phyloP scores from a whole-genome alignment of 2,797 vertebrate species.

The Phalloptychus januarius region DNA sequence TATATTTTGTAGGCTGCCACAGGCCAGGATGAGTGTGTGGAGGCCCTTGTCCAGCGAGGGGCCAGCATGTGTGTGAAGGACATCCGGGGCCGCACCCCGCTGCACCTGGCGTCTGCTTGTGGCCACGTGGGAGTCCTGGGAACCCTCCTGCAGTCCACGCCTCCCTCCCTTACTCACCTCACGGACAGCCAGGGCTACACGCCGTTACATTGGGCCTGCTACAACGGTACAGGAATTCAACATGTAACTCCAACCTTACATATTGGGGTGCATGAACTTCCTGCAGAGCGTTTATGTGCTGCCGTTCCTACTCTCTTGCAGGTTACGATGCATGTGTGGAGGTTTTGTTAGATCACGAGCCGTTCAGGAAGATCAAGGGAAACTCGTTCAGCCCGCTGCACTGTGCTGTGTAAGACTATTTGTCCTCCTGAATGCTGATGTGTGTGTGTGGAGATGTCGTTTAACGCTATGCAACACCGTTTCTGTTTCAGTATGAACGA shows the following conservation, averaged over 20 bases:
- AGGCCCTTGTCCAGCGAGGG: conserved; percentile 90
- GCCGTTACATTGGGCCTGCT: conserved; percentile 97
- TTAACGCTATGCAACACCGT: conserved; percentile 10
- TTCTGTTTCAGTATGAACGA: conserved; percentile 88
- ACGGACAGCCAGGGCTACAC: conserved; percentile 95
- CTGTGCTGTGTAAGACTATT: conserved; percentile 94
- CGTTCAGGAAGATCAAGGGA: conserved; percentile 89
- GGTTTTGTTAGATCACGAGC: conserved; percentile 90
- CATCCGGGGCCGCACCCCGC: conserved; percentile 87
- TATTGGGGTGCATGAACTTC: not conserved
- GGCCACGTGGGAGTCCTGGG: conserved; percentile 89
- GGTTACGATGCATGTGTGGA: conserved; percentile 96
- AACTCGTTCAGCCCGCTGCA: conserved; percentile 96
- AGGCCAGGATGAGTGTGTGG: conserved; percentile 93
- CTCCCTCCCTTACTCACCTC: conserved; percentile 77
- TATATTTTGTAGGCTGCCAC: conserved; percentile 85
- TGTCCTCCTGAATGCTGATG: not conserved
- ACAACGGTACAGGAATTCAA: conserved; percentile 84
- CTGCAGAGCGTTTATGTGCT: not conserved
- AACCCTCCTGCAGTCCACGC: conserved; percentile 85
- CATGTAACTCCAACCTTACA: no score
- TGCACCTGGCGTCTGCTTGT: conserved; percentile 92
- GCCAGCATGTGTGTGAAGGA: conserved; percentile 87
- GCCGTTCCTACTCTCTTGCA: conserved; percentile 53
- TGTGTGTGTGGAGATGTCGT: not conserved